These are phyloP conservation scores for Galerucella calmariensis DNA, from an alignment of 2,888 invertebrate species.

Conservation along the genomic window DNA sequence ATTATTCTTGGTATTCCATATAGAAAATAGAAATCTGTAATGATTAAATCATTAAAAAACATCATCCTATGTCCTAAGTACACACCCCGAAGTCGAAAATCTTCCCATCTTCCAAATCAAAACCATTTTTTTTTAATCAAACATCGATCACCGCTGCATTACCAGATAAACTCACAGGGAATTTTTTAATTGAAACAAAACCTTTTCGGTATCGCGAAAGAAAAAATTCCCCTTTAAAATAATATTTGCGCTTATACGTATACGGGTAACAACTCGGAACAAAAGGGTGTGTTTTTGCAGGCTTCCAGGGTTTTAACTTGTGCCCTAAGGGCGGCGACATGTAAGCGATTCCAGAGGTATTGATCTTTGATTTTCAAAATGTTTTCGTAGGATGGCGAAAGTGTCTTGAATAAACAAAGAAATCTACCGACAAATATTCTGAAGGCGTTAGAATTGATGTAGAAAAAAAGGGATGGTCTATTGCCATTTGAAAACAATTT, in stretches of 20 bases:
- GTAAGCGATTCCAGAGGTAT: constrained; percentile 42
- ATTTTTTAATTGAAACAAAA: constrained; percentile 48
- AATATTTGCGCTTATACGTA: constrained; percentile 59
- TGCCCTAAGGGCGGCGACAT: constrained; percentile 42
- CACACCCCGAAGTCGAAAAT: constrained; percentile 18
- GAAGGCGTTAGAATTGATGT: constrained; percentile 7
- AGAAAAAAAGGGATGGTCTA: not conserved
- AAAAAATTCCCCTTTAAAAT: constrained; percentile 60
- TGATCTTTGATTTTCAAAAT: constrained; percentile 45
- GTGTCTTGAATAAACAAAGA: constrained; percentile 39
- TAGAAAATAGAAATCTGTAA: not conserved
- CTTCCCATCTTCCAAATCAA: constrained; percentile 19
- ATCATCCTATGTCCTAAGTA: constrained; percentile 11
- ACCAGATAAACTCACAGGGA: constrained; percentile 35
- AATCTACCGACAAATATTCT: constrained; percentile 16
- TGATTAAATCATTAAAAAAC: not conserved
- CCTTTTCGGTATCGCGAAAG: constrained; percentile 38
- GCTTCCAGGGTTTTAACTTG: constrained; percentile 53
- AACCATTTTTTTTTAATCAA: constrained; percentile 26
- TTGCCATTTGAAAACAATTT: not conserved
- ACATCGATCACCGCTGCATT: constrained; percentile 27
- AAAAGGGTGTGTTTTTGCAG: constrained; percentile 62
- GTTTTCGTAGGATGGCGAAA: constrained; percentile 37
- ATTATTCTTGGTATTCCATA: too few species aligned
- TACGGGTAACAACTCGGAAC: constrained; percentile 60